Base-by-base conservation (phyloP, 92 coral and sea anemone genomes). In the Montipora capitata region DNA sequence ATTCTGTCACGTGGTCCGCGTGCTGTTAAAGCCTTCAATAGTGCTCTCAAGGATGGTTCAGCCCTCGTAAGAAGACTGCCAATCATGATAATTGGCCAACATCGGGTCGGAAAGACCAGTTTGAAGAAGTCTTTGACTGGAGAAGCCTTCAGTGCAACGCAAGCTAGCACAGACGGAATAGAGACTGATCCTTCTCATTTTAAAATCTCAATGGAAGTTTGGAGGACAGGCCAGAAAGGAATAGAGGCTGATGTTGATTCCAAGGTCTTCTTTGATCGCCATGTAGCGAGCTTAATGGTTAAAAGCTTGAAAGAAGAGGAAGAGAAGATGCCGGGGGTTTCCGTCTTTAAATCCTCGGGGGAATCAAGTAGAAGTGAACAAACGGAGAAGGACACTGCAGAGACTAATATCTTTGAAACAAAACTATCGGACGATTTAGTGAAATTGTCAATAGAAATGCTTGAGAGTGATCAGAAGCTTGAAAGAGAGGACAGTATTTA, bases 261-360 rank as follows among this genome's bases (percentile, higher is more conserved):
- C 2, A 58, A 58, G 15, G 3, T 8, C 0, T 58, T 58, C n/a
- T 58, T 58, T 58, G 64, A 58, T 14, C 15, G 0, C 15, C 12
- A 58, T 16, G 64, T 0, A 13, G 64, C 64, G n/a, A 14, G 15
- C 11, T 13, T 9, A 0, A 0, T 58, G 4, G 0, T 8, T 14
- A 4, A 58, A 58, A 8, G 64, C n/a, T 58, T 58, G 64, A 58
- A 58, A 16, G 4, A 14, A 58, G 64, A 58, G 15, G 2, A 58
- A 1, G 35, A 27, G 2, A 1, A 27, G 35, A 27, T 27, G 35
- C 2, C 35, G 0, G 0, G 35, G 0, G 35, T 0, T 27, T 27
- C 0, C 35, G 35, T 1, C 0, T 0, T 27, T 0, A 27, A 27
- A 27, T 27, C 35, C 35, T 27, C 2, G 35, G 35, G 2, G 35